Evolutionary conservation across 2,888 invertebrate genomes (phyloP), one percentile per base, ranked within the genome.

Genomic region (Leptinotarsa peninsularis): DNA sequence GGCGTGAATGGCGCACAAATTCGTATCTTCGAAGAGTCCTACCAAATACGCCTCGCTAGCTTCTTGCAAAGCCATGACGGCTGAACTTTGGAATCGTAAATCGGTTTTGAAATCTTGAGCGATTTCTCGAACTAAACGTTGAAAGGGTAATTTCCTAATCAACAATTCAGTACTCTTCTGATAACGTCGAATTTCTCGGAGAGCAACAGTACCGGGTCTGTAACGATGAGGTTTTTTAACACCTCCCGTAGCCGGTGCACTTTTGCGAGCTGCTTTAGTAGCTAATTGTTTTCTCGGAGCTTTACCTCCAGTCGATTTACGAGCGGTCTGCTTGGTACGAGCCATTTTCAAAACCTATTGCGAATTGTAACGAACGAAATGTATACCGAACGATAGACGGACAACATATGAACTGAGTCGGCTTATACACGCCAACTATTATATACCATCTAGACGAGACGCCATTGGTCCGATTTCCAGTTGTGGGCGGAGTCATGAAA

Each of bases 161-260:
- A 98, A 91, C 92, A 98, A 92, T 89, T 98, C 98, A 4, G 98
- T 98, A 1, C 96, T 90, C 97, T 94, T 90, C 98, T 93, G 89
- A 98, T 98, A 85, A 98, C 94, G 80, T 98, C 98, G 78, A 98
- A 33, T 33, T 33, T 33, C 33, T 33, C 33, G 33, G 33, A 33
- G 33, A 33, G 33, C 33, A 33, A 33, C 98, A 52, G 98, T 98
- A 91, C 98, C 98, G 78, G 97, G 97, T 88, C 97, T 95, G 89
- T 97, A 97, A 91, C 97, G 94, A 93, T 98, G 97, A 81, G 97
- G 97, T 88, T 98, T 98, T 92, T 98, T 98, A 1, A 98, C 97
- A 82, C 97, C 97, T 83, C 97, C 97, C 33, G 33, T 33, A 33
- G 33, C 33, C 33, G 33, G 33, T 33, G 33, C 33, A 33, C 33